Conservation (phyloP, 2,888 invertebrate genomes). For the Phyto melanocephala region DNA sequence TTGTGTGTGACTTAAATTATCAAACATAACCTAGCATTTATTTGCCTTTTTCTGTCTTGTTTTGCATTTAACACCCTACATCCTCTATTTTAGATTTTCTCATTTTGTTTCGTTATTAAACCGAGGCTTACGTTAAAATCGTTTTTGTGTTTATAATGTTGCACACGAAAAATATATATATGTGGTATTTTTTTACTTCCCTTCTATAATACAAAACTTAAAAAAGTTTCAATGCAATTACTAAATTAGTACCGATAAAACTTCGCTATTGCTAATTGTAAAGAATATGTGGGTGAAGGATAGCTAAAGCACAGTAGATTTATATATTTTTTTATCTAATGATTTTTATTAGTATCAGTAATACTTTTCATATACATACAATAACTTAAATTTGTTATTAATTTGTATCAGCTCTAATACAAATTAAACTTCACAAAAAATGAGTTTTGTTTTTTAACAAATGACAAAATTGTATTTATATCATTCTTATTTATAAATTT, state of each 20-base stretch:
- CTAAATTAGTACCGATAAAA: neutral
- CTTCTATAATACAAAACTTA: no score
- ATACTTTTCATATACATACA: no score
- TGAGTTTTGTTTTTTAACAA: no score
- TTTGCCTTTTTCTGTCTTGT: neutral
- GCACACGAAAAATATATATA: no score
- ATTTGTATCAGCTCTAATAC: neutral
- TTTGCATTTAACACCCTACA: slow-evolving; percentile 53
- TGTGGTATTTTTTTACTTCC: no score
- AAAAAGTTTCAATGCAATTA: no score
- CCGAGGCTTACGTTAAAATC: slow-evolving; percentile 3
- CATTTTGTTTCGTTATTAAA: neutral
- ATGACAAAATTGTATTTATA: no score
- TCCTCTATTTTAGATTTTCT: slow-evolving; percentile 23
- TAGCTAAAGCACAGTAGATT: slow-evolving; percentile 29
- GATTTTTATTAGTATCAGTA: no score
- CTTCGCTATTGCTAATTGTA: neutral
- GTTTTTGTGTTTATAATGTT: no score
- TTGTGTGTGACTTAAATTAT: neutral
- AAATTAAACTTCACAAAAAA: no score
- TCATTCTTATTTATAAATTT: neutral
- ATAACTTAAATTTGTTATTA: neutral
- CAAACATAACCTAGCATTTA: slow-evolving; percentile 59
- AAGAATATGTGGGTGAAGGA: slow-evolving; percentile 9
- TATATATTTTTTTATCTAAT: neutral